Conservation (phyloP, 2,113 vertebrate species). For the Callospermophilus lateralis region DNA sequence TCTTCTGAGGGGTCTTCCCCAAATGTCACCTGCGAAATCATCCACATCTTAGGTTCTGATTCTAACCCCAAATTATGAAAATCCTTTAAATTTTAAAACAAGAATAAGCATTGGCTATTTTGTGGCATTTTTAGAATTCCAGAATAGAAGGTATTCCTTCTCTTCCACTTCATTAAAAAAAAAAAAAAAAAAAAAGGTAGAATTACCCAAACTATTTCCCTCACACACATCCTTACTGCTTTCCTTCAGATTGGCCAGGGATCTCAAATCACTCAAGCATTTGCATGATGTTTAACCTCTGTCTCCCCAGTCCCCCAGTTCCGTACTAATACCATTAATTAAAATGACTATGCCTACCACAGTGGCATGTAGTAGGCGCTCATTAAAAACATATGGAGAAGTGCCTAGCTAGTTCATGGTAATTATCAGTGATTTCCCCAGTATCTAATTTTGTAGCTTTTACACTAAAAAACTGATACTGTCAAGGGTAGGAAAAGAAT, state of each 20-base stretch:
- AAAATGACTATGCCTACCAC: background rate
- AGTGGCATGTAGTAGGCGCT: background rate
- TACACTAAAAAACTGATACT: conserved; percentile 18
- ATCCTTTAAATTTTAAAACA: background rate
- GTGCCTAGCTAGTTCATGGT: background rate
- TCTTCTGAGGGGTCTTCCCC: background rate
- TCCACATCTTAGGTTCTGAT: background rate
- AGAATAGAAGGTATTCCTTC: background rate
- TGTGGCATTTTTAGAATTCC: background rate
- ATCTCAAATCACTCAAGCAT: background rate
- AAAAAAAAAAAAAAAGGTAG: background rate
- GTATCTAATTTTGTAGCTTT: background rate
- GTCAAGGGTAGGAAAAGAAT: conserved; percentile 9
- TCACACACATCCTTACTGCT: background rate
- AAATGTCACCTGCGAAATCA: background rate
- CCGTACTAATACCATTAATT: background rate
- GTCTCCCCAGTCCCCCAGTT: background rate
- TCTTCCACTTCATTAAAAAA: background rate
- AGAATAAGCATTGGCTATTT: background rate
- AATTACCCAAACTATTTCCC: background rate
- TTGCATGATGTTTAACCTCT: background rate
- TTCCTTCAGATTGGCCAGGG: background rate
- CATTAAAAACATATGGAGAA: background rate
- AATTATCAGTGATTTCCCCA: background rate
- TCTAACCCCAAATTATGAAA: background rate